Evolutionary conservation across 2,797 vertebrate genomes (phyloP), one percentile per base, ranked within the genome.

Genomic region (Menidia menidia): DNA sequence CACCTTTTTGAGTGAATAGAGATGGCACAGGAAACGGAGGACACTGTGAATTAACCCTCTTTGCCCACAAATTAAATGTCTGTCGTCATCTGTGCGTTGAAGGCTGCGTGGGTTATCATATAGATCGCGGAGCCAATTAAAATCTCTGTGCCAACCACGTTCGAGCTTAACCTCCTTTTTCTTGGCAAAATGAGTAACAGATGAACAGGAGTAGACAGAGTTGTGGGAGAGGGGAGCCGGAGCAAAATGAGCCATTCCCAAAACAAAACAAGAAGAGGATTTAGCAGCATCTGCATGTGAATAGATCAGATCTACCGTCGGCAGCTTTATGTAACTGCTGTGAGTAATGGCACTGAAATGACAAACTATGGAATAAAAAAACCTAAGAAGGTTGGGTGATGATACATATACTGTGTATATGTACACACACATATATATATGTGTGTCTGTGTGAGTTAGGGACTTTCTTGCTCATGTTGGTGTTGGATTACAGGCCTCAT

Each of bases 261-360:
- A 86, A 90, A 88, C 88, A 89, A 90, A 90, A 91, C 80, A 89
- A 95, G 94, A 94, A 89, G 85, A 93, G 95, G 96, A 96, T 96
- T 96, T 95, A 94, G 84, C 78, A 91, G 87, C 90, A 98, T 97
- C 95, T 97, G 95, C 96, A 96, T 97, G 92, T 96, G 96, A 98
- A 98, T 96, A 73, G 79, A 89, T 68, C 78, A 83, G 88, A 86
- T 86, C 89, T 90, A 87, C 94, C 92, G 89, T 89, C 59, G 70
- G 90, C 71, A 64, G 89, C 89, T 93, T 90, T 80, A 84, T 81
- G 88, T 91, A 92, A 94, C 93, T 94, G 85, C 86, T 85, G 92
- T 88, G 91, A 93, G 95, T 89, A 92, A 86, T 84, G 80, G 89
- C 65, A 73, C 59, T 60, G 65, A 77, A 63, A 16, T 16, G 60